Evolutionary conservation across 2,797 vertebrate species (phyloP).

Genomic region (Rhadinocentrus ornatus): DNA sequence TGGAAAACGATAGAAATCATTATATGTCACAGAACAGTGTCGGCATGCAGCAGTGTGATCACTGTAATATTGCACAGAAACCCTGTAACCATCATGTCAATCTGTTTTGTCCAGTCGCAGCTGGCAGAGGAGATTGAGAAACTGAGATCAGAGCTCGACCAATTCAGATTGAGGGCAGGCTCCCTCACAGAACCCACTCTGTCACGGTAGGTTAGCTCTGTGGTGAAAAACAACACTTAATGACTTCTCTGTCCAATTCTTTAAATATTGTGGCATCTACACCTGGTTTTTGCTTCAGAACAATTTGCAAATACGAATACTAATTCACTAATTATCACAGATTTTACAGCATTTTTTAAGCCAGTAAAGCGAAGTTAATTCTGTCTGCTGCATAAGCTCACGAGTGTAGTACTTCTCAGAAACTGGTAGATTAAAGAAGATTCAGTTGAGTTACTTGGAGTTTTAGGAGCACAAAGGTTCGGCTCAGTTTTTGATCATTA

Average conservation of each 20-base stretch:
- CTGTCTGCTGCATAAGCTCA: neutral
- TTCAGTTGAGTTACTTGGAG: constrained; percentile 2
- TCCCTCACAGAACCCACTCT: constrained; percentile 95
- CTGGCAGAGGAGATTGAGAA: constrained; percentile 97
- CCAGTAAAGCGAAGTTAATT: neutral
- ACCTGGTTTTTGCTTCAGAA: neutral
- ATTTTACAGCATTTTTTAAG: neutral
- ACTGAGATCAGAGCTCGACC: constrained; percentile 93
- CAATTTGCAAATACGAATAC: neutral
- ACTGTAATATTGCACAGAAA: neutral
- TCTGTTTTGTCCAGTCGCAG: constrained; percentile 85
- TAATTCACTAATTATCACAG: neutral
- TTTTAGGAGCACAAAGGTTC: constrained; percentile 1
- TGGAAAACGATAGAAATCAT: neutral
- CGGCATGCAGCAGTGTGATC: neutral
- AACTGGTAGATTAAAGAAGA: constrained; percentile 2
- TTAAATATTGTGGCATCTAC: neutral
- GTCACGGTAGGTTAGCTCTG: constrained; percentile 83
- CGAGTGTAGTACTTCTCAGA: constrained; percentile 6
- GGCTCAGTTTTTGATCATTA: neutral
- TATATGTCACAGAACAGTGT: neutral
- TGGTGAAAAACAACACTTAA: neutral
- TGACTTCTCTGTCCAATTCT: neutral
- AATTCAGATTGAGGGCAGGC: constrained; percentile 91
- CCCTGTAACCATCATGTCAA: constrained; percentile 11